Conservation (phyloP, 2,888 invertebrate species). For the Morpho achilles region DNA sequence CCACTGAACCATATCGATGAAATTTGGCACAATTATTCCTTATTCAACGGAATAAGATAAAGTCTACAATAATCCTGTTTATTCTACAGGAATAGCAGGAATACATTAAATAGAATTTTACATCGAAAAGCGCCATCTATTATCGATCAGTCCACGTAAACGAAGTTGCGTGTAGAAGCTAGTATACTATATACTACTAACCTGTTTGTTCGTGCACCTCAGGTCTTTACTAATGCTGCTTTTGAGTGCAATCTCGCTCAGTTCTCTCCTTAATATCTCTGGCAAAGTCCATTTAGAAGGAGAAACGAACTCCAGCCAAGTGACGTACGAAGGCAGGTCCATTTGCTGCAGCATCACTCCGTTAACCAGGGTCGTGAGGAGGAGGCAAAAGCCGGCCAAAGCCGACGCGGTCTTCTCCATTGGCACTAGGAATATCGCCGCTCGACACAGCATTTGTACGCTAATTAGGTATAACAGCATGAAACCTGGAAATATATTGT, state of each 20-base stretch:
- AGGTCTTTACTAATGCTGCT: conserved; percentile 68
- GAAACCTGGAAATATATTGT: conserved; percentile 74
- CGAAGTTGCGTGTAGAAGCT: too few species aligned
- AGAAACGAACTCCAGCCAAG: conserved; percentile 84
- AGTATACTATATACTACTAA: conserved; percentile 47
- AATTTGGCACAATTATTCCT: too few species aligned
- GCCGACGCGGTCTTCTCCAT: conserved; percentile 82
- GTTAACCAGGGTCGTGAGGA: conserved; percentile 81
- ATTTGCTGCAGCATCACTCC: conserved; percentile 85
- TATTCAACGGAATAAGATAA: too few species aligned
- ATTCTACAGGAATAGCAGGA: too few species aligned
- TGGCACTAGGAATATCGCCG: conserved; percentile 83
- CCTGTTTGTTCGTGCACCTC: conserved; percentile 86
- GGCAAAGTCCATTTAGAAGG: conserved; percentile 87
- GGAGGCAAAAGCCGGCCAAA: conserved; percentile 78
- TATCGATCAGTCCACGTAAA: too few species aligned
- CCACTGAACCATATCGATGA: too few species aligned
- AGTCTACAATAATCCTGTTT: too few species aligned
- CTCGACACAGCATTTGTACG: conserved; percentile 83
- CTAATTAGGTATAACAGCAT: conserved; percentile 85
- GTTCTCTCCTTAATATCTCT: conserved; percentile 82
- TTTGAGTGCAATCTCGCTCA: conserved; percentile 81
- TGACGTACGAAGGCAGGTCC: conserved; percentile 82
- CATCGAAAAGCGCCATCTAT: too few species aligned
- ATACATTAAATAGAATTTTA: too few species aligned